Percentiles rank a stretch among this genome's conserved stretches.
Conservation (phyloP, 2,113 vertebrate genomes). For the Grammomys surdaster region DNA sequence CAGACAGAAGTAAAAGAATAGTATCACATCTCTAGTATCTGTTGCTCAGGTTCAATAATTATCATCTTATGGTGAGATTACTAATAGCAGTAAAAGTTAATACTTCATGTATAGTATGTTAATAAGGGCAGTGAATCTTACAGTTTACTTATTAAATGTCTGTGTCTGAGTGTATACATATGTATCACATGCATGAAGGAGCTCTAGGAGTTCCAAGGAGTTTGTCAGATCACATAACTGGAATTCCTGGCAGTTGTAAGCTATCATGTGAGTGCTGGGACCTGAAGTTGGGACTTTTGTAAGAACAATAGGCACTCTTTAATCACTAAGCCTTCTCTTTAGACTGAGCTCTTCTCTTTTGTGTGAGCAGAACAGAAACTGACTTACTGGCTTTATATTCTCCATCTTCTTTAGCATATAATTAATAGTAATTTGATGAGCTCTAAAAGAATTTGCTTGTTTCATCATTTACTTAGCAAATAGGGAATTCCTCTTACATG, state of each 20-base stretch:
- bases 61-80: slow-evolving; percentile 38
- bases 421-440: too few relatives aligned
- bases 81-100: slow-evolving; percentile 35
- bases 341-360: not conserved
- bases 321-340: not conserved
- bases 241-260: not conserved
- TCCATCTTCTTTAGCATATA: not conserved
- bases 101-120: not conserved
- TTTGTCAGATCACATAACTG: not conserved
- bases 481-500: too few relatives aligned
- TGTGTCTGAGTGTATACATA: not conserved
- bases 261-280: not conserved
- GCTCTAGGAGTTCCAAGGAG: not conserved
- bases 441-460: not conserved
- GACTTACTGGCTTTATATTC: not conserved
- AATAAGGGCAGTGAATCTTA: not conserved
- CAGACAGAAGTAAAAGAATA: not conserved
- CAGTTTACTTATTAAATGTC: not conserved
- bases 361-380: slow-evolving; percentile 28
- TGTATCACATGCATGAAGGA: not conserved
- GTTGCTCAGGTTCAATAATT: slow-evolving; percentile 38
- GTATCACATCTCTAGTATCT: not conserved
- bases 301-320: too few relatives aligned
- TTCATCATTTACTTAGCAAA: slow-evolving; percentile 19
- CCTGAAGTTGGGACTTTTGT: not conserved